Conservation (phyloP, 1,140 invertebrate genomes). For the Drosophila rhopaloa region DNA sequence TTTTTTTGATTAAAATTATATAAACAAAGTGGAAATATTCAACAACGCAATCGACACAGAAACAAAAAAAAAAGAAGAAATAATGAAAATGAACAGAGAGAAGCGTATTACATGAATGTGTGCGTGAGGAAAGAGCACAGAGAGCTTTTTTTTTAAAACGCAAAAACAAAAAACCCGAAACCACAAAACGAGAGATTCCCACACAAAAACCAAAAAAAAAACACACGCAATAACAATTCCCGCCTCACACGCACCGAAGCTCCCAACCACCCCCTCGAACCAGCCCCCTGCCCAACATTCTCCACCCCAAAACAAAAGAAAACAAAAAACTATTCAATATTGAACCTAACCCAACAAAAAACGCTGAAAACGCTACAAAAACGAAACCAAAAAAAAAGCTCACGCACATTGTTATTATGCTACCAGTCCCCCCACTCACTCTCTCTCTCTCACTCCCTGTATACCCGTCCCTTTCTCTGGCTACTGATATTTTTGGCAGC, state of each 20-base stretch:
- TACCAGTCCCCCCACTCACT: conserved; percentile 14
- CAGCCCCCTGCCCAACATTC: background rate
- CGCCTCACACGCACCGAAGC: conserved; percentile 61
- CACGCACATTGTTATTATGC: conserved; percentile 56
- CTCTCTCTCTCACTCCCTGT: conserved; percentile 8
- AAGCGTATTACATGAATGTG: conserved; percentile 23
- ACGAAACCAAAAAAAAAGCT: conserved; percentile 57
- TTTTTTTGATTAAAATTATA: conserved; percentile 82
- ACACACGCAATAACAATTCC: conserved; percentile 50
- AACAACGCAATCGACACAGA: conserved; percentile 82
- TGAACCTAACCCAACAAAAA: conserved; percentile 82
- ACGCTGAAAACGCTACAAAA: conserved; percentile 55
- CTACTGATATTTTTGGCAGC: conserved; percentile 68
- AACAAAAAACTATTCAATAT: conserved; percentile 43
- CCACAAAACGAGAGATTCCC: conserved; percentile 61
- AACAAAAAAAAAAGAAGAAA: conserved; percentile 71
- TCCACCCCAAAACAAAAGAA: conserved; percentile 11
- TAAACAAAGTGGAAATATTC: conserved; percentile 84
- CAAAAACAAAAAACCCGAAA: conserved; percentile 33
- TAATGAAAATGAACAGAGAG: conserved; percentile 67
- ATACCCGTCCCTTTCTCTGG: conserved; percentile 20
- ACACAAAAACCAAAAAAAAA: conserved; percentile 34
- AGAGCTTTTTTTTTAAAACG: conserved; percentile 54
- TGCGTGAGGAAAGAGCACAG: conserved; percentile 33
- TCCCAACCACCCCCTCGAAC: background rate